Base-by-base conservation (phyloP, 2,113 vertebrate genomes). In the Guaruba guarouba region DNA sequence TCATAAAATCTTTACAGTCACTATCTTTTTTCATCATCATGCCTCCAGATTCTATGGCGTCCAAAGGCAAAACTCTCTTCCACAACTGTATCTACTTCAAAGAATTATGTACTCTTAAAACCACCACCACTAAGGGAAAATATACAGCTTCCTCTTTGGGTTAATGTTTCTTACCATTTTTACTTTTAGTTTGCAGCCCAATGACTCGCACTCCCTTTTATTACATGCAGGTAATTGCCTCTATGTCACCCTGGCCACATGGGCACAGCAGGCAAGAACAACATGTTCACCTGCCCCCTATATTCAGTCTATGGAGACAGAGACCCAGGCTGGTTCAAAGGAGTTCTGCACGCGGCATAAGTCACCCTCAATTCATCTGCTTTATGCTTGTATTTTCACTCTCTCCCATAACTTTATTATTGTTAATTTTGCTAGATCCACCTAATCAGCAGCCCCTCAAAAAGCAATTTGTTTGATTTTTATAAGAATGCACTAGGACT, bases 1-100 rank as follows among this genome's bases (percentile, higher is more conserved):
- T 61, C 63, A 33, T 37, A 43, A 48, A 84, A 94, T 75, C 95
- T 97, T 95, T 93, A 91, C 37, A 85, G 25, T 39, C 37, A 25
- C 88, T 90, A n/a, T 13, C 77, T 54, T 94, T 96, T 70, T 55
- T 71, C 66, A 84, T 80, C 52, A 48, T 73, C 49, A 63, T 13
- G 27, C 37, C 18, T 52, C 31, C 17, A 54, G 18, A 31, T 68
- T 44, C 82, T 44, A 76, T 70, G 28, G 37, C 10, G 19, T 63
- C n/a, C n/a, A 57, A 88, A 52, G 11, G 37, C 57, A 74, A 76
- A 71, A 44, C n/a, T 46, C 8, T 41, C 41, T 62, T 19, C 27
- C 51, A 48, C 17, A 51, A 8, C 37, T 44, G 5, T 2, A 51
- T 23, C 44, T 49, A 46, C 5, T 27, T 8, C 13, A 69, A 13